phyloP scores from a whole-genome alignment of 2,113 vertebrate genomes.

The Trematomus loennbergii region DNA sequence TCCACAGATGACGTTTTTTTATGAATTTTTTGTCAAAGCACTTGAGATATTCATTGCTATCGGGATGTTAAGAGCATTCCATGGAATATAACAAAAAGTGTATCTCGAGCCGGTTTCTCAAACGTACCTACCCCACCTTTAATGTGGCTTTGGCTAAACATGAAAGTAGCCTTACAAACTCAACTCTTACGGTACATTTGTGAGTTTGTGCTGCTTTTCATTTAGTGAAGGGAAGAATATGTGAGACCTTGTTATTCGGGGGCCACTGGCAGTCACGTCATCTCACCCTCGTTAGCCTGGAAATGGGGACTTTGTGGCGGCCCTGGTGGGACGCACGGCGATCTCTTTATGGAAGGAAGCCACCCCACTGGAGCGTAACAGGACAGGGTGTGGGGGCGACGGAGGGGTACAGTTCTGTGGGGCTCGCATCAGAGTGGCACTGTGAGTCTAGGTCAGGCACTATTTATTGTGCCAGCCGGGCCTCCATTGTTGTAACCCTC shows the following conservation, averaged over 20 bases:
- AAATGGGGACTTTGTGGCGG: constrained; percentile 53
- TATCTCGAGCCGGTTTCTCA: too few relatives aligned
- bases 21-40: too few relatives aligned
- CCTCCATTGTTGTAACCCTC: constrained; percentile 74
- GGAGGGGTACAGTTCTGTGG: not conserved
- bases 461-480: constrained; percentile 57
- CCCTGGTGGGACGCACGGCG: constrained; percentile 27
- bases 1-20: too few relatives aligned
- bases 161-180: not conserved
- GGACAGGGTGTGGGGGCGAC: constrained; percentile 37
- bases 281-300: constrained; percentile 58
- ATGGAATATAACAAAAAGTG: too few relatives aligned
- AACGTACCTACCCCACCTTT: too few relatives aligned
- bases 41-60: too few relatives aligned
- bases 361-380: constrained; percentile 58
- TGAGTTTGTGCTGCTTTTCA: constrained; percentile 3
- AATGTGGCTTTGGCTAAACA: not conserved
- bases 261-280: constrained; percentile 14
- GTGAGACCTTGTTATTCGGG: constrained; percentile 13
- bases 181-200: not conserved
- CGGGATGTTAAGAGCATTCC: too few relatives aligned
- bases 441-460: constrained; percentile 58
- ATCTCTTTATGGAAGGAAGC: constrained; percentile 67
- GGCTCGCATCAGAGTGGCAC: constrained; percentile 14
- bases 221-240: not conserved